A percentile compares a stretch with the other conserved stretches of the same genome.
These are phyloP conservation scores for Sylvilagus bachmani DNA, from an alignment of 2,113 vertebrate species.

Conservation along the genomic window DNA sequence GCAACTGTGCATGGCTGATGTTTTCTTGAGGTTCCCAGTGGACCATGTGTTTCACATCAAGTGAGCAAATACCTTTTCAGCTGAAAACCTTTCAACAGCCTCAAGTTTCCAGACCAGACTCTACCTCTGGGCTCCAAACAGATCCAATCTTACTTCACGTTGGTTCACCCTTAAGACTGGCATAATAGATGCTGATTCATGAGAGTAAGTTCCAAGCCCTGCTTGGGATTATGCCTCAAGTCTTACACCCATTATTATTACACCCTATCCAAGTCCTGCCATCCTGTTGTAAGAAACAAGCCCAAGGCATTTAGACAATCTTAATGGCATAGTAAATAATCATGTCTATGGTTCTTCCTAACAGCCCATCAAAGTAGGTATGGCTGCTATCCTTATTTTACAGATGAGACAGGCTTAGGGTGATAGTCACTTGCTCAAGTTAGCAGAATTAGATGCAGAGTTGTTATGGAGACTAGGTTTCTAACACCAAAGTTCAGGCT, in stretches of 20 bases:
- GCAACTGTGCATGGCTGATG: not conserved
- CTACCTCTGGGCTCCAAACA: constrained; percentile 57
- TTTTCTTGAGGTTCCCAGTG: not conserved
- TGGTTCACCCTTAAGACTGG: constrained; percentile 51
- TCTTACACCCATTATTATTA: not conserved
- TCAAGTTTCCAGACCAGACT: constrained; percentile 66
- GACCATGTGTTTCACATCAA: constrained; percentile 65
- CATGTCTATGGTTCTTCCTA: not conserved
- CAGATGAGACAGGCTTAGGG: not conserved
- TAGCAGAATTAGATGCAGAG: not conserved
- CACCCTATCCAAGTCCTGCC: not conserved
- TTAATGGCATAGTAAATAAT: not conserved
- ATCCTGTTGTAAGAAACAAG: not conserved
- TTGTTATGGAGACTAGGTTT: not conserved
- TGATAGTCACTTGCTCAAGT: not conserved
- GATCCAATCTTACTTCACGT: constrained; percentile 39
- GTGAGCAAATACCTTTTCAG: constrained; percentile 72
- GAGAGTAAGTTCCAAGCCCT: not conserved
- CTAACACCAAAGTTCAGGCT: not conserved
- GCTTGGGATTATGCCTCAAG: not conserved
- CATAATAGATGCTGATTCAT: constrained; percentile 53
- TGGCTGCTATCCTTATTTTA: not conserved
- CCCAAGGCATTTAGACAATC: not conserved
- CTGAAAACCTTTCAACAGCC: constrained; percentile 73
- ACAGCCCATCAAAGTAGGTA: not conserved